Evolutionary conservation across 1,140 invertebrate species (phyloP), one percentile per base, ranked within the genome.

Genomic region (Protaetia brevitarsis): DNA sequence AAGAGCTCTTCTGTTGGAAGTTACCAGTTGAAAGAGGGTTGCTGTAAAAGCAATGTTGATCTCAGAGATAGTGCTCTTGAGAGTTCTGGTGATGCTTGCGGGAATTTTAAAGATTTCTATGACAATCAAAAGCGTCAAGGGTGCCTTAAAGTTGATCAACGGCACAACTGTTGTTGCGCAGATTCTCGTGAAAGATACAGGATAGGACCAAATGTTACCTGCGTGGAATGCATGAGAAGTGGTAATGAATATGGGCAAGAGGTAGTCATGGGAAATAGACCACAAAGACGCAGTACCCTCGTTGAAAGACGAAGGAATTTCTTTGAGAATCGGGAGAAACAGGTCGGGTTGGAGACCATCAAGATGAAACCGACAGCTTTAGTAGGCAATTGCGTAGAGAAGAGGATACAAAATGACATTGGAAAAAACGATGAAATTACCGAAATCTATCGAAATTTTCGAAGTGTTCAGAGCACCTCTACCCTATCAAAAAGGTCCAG

Each of bases 401-500:
- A 31, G 16, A 13, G 23, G 57, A 59, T 29, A 28, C 29, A 31
- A 10, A 29, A 29, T 13, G 27, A 29, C 0, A 19, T 29, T 59
- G 57, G 30, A 13, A 59, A 59, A 3, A 21, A 13, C 4, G 57
- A 62, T 13, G 19, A 21, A 8, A 36, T 62, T 21, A 62, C 31
- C 1, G 60, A 62, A 34, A 31, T 62, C 36, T 62, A 62, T 23
- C 34, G 60, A 16, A 62, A 62, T n/a, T 31, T 23, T 8, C 16
- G 29, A 62, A 62, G 29, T 21, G 60, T 62, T 11, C 29, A 36
- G 10, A 62, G 60, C 16, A 36, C 60, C n/a, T 34, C 60, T 1
- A 62, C 60, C 19, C 13, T 62, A 36, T 62, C 60, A 11, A 31
- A 36, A 36, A 31, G 60, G n/a, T 59, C 57, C 1, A 59, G 57